Base-by-base conservation (phyloP, 1,140 invertebrate genomes). In the Bombus cullumanus region DNA sequence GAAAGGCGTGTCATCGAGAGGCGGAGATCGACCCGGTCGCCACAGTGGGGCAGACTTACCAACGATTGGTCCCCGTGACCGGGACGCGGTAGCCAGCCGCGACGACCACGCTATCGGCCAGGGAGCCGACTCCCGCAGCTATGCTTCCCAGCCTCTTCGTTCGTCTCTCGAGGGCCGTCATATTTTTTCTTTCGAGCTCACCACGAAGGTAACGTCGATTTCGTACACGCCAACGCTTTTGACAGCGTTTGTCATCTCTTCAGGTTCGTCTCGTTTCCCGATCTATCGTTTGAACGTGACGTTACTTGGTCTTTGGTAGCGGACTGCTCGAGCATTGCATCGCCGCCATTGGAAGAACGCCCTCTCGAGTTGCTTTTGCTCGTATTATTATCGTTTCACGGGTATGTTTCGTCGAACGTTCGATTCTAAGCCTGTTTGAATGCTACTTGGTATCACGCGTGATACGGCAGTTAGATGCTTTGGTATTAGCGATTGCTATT, bases 1-100 rank as follows among this genome's bases (percentile, higher is more conserved):
- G n/a, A 66, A 3, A 64, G 88, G 88, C 88, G 88, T 89, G 68
- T 22, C 73, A 18, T n/a, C 28, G 22, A 53, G 64, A 39, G 89
- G 89, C 88, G 89, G 74, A 47, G 76, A 41, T 79, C 41, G 9
- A 28, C 3, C 25, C 18, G 69, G 68, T 66, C 13, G 4, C 6
- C 15, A 12, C 28, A 43, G 88, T 86, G 87, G 85, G 88, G 72
- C 41, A 31, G 41, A 41, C 6, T 8, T 18, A 15, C 12, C 31
- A 6, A 18, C 62, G 31, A 87, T 84, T 89, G 88, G 89, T 37
- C 5, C 57, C 1, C 1, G 13, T 10, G 75, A 22, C 6, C 34
- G 31, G 73, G 59, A 47, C 59, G 76, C 37, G 64, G 71, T 79
- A 79, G 41, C 39, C 75, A 77, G 87, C 77, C 72, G 43, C 64